Base-by-base conservation (phyloP, 2,888 invertebrate genomes). In the Trichogramma evanescens region DNA sequence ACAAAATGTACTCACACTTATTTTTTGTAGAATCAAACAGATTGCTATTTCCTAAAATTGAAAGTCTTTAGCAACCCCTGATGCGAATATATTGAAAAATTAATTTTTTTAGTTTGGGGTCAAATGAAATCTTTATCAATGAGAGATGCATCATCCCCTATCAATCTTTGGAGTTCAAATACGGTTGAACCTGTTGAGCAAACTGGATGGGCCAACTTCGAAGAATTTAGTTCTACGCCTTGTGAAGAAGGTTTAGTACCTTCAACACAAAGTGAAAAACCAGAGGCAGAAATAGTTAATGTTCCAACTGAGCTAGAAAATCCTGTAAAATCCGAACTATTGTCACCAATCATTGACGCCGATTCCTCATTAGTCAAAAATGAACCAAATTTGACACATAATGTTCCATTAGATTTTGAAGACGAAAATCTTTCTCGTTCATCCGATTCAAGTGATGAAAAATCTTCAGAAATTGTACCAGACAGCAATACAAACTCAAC, bases 131-230 rank as follows among this genome's bases (percentile, higher is more conserved):
- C 70, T 5, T 54, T 69, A 39, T 59, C 66, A 8, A 64, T 62
- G 50, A 64, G 64, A 5, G 56, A 66, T 5, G 59, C 73, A 56
- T 70, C 72, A 4, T 66, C 68, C 26, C 26, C 26, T 6, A 68
- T 71, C 0, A 72, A 72, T 67, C 75, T 74, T 7, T 77, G 77
- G 76, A 72, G 72, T 44, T 65, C 67, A 13, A 58, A 63, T 7
- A 63, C 62, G 4, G 66, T 71, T 38, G 71, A 72, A 53, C 66
- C 71, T 9, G 65, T 70, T 41, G 73, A 74, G 56, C 70, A 71
- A n/a, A 69, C 72, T 5, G 74, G 72, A 41, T 77, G 77, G 77
- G 77, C 77, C 26, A 76, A 77, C 66, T 76, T 77, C 63, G 75
- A 75, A 51, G 49, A 59, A 49, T 63, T 63, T 8, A 51, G 49